Evolutionary conservation across 2,113 vertebrate species (phyloP), one percentile per base, ranked within the genome.

Genomic region (Verasper variegatus): DNA sequence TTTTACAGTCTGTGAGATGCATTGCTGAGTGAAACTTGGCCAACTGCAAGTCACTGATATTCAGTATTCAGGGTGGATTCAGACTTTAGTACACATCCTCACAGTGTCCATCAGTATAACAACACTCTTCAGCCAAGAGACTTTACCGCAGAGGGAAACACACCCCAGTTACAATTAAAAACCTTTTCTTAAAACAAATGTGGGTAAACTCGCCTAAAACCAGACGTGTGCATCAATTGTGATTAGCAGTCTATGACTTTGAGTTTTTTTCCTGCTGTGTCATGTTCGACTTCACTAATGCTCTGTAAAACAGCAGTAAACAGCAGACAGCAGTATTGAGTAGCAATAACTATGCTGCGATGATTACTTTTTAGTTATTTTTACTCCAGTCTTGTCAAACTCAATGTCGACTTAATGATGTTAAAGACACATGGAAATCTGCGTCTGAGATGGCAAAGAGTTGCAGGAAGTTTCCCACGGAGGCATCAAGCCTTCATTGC

Each of bases 41-140:
- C 77, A 86, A 75, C 78, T 78, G 64, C 13, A 47, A 76, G 31
- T 88, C 87, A 89, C 89, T 87, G 72, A 80, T 81, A 91, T 85
- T 86, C 85, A 83, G 82, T 68, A 86, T 79, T 82, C 81, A 86
- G 68, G 31, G 12, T 42, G 47, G 68, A 77, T 79, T 71, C 79
- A 76, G 57, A 84, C 51, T 80, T 31, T 57, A 74, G 64, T 47
- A 26, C 62, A 66, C 79, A 52, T 62, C 76, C 54, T 57, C 45
- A 21, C 40, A 66, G 65, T 57, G 60, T 58, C 27, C 52, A 57
- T 58, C 45, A 77, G 58, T 76, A 67, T 71, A 45, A 27, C 23
- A 31, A 27, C 27, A 66, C 57, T 58, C 40, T 60, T 51, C 67
- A 60, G 74, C 42, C 51, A 26, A 47, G 54, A 23, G 27, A 20